Percentiles rank a stretch among this genome's conserved stretches.
These are phyloP conservation scores for Macaca nemestrina DNA, from an alignment of 2,113 vertebrate genomes.

Conservation along the genomic window DNA sequence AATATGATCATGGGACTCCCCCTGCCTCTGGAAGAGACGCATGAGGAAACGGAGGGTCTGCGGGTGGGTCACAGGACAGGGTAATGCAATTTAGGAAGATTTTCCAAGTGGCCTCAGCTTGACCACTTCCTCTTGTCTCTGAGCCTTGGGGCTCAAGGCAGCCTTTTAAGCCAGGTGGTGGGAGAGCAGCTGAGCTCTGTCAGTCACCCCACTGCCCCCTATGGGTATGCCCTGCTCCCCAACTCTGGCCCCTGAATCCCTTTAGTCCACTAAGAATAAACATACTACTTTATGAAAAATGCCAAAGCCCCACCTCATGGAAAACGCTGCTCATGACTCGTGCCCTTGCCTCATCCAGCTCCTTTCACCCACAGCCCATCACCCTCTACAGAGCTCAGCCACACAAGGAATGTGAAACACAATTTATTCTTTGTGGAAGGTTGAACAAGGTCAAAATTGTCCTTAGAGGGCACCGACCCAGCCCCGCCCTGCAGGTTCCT, in stretches of 20 bases:
- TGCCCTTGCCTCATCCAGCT: neutral
- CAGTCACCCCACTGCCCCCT: neutral
- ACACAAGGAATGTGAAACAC: conserved; percentile 72
- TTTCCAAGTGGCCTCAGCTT: conserved; percentile 57
- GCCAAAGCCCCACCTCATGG: neutral
- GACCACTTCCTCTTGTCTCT: conserved; percentile 66
- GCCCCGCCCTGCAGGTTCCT: conserved; percentile 81
- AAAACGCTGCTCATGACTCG: neutral
- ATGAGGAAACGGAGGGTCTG: conserved; percentile 32
- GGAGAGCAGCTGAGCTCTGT: neutral
- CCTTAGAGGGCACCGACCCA: conserved; percentile 75
- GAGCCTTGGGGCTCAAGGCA: neutral
- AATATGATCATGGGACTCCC: neutral
- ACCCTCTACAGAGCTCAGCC: conserved; percentile 38
- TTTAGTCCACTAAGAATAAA: neutral
- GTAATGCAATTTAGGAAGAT: conserved; percentile 51
- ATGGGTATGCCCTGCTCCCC: neutral
- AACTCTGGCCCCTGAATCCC: neutral
- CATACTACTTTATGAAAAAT: conserved; percentile 23
- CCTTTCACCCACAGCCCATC: neutral
- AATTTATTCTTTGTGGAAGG: conserved; percentile 80
- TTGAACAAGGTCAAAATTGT: conserved; percentile 79
- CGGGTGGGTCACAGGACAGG: conserved; percentile 46
- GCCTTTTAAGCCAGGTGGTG: neutral
- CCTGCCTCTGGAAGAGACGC: neutral